Conservation (phyloP, 2,888 invertebrate species). For the Xanthia icteritia region DNA sequence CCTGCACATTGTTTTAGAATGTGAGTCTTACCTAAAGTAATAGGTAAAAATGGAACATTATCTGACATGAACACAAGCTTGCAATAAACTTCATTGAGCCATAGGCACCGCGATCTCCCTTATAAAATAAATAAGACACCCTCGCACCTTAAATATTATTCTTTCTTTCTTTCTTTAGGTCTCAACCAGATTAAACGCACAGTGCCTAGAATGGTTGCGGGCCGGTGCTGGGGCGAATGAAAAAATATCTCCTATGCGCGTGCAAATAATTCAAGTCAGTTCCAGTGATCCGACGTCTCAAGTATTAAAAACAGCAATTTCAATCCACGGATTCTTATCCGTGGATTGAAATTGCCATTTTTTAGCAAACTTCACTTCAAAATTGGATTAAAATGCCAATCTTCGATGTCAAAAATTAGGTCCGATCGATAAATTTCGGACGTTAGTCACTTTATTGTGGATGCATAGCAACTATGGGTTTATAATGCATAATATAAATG, state of each 20-base stretch:
- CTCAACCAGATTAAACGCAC: neutral
- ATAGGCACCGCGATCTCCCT: neutral
- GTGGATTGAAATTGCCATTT: too few relatives aligned
- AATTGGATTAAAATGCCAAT: neutral
- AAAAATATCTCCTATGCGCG: too few relatives aligned
- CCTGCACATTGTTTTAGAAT: neutral
- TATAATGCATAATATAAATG: neutral
- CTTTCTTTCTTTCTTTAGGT: too few relatives aligned
- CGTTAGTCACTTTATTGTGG: neutral
- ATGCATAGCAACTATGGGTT: neutral
- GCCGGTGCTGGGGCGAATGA: too few relatives aligned
- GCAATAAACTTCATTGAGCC: conserved; percentile 26
- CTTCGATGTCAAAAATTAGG: neutral
- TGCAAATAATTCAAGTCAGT: too few relatives aligned
- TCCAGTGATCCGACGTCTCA: too few relatives aligned
- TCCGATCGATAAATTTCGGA: neutral
- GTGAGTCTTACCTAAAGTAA: neutral
- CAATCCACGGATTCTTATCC: too few relatives aligned
- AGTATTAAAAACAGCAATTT: too few relatives aligned
- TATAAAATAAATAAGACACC: too few relatives aligned
- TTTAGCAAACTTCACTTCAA: neutral
- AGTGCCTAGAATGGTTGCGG: too few relatives aligned
- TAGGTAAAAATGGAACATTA: neutral
- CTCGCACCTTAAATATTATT: too few relatives aligned
- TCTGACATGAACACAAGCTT: neutral